These are phyloP conservation scores for Malurus leucopterus DNA, from an alignment of 2,797 vertebrate genomes.

Conservation along the genomic window DNA sequence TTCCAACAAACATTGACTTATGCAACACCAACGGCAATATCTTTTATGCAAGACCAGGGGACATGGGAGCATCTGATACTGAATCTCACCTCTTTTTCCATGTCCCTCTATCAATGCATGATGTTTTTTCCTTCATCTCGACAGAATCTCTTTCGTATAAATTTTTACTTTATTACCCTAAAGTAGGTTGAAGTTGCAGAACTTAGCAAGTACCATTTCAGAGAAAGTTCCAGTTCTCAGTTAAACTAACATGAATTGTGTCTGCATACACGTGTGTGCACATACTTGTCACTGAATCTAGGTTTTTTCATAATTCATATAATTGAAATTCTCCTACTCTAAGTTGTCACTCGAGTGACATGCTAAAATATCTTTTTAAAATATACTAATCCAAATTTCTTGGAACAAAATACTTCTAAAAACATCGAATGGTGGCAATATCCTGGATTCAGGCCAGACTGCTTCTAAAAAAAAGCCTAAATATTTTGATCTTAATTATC, in stretches of 20 bases:
- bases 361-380: background rate
- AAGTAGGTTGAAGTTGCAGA: background rate
- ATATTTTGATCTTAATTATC: background rate
- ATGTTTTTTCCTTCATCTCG: background rate
- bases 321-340: background rate
- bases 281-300: background rate
- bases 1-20: background rate
- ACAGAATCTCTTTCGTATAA: background rate
- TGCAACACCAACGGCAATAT: background rate
- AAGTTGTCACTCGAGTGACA: background rate
- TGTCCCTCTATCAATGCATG: too few relatives aligned
- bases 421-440: background rate
- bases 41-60: background rate
- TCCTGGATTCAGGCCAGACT: background rate
- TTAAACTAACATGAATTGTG: background rate
- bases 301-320: background rate
- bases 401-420: background rate
- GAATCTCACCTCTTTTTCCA: background rate
- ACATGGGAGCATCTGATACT: background rate
- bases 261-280: background rate
- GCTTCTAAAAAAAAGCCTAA: background rate
- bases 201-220: background rate
- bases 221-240: background rate
- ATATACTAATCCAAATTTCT: background rate
- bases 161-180: background rate